phyloP scores from a whole-genome alignment of 2,113 vertebrate genomes.

The Clupea harengus region DNA sequence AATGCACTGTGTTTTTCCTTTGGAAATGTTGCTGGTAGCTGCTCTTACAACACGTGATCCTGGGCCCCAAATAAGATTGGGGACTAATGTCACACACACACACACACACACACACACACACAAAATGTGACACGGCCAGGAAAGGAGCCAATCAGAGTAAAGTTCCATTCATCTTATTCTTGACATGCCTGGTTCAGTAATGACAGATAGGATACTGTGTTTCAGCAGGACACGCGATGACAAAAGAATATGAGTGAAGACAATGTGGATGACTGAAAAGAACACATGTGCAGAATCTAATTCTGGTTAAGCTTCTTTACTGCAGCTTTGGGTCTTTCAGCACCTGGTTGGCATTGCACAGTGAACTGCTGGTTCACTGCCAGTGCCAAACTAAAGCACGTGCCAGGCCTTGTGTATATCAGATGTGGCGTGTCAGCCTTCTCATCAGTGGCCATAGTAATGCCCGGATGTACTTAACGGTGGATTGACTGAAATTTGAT shows the following conservation, averaged over 20 bases:
- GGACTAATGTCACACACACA: not conserved
- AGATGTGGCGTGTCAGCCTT: not conserved
- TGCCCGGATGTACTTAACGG: not conserved
- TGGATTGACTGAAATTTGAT: not conserved
- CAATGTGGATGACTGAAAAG: not conserved
- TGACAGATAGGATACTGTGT: not conserved
- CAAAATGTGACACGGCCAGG: not conserved
- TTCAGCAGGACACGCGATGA: not conserved
- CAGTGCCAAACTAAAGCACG: not conserved
- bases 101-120: not conserved
- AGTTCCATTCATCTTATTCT: not conserved
- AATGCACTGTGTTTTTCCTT: not conserved
- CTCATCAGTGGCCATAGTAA: not conserved
- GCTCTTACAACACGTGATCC: not conserved
- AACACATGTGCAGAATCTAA: constrained; percentile 1
- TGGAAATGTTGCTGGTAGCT: not conserved
- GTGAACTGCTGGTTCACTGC: not conserved
- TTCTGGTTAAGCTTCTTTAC: constrained; percentile 3
- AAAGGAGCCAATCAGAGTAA: not conserved
- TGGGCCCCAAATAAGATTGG: not conserved
- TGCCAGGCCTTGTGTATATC: not conserved
- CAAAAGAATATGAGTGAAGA: not conserved
- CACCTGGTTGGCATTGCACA: not conserved
- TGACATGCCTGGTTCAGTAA: not conserved
- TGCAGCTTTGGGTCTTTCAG: constrained; percentile 11